phyloP scores from a whole-genome alignment of 1,140 invertebrate species.

The Macrosteles quadrilineatus region DNA sequence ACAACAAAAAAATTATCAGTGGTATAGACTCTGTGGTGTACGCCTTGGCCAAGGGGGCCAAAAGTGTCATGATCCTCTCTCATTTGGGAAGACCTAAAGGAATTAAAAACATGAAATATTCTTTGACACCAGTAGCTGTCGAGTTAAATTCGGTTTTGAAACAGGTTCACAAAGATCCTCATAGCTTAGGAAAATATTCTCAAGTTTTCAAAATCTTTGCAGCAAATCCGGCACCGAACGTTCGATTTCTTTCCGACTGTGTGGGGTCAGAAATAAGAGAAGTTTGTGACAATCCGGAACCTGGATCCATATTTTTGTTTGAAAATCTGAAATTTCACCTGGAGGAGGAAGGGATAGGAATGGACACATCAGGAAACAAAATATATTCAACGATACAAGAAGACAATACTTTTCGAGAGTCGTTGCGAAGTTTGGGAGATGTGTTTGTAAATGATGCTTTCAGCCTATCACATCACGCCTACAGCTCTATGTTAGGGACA shows the following conservation, averaged over 20 bases:
- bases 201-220: slow-evolving; percentile 1
- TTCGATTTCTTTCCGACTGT: slow-evolving; percentile 91
- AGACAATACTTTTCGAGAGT: slow-evolving; percentile 84
- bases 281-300: slow-evolving; percentile 82
- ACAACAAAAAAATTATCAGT: slow-evolving; percentile 96
- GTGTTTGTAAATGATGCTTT: slow-evolving; percentile 99
- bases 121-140: slow-evolving; percentile 3
- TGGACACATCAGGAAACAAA: slow-evolving; percentile 86
- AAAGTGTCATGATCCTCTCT: slow-evolving; percentile 94
- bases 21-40: slow-evolving; percentile 93
- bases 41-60: slow-evolving; percentile 90
- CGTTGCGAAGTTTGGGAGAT: slow-evolving; percentile 92
- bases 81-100: slow-evolving; percentile 97
- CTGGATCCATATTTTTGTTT: slow-evolving; percentile 88
- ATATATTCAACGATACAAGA: slow-evolving; percentile 78
- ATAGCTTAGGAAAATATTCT: slow-evolving; percentile 8
- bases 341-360: slow-evolving; percentile 98
- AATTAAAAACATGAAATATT: slow-evolving; percentile 47
- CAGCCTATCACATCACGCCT: slow-evolving; percentile 97
- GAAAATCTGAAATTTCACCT: slow-evolving; percentile 97
- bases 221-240: slow-evolving; percentile 54
- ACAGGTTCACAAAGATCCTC: slow-evolving; percentile 42
- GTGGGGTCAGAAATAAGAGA: slow-evolving; percentile 90
- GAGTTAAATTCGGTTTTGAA: slow-evolving; percentile 4
- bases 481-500: slow-evolving; percentile 91